Conservation (phyloP, 2,113 vertebrate species). For the Gavialis gangeticus region DNA sequence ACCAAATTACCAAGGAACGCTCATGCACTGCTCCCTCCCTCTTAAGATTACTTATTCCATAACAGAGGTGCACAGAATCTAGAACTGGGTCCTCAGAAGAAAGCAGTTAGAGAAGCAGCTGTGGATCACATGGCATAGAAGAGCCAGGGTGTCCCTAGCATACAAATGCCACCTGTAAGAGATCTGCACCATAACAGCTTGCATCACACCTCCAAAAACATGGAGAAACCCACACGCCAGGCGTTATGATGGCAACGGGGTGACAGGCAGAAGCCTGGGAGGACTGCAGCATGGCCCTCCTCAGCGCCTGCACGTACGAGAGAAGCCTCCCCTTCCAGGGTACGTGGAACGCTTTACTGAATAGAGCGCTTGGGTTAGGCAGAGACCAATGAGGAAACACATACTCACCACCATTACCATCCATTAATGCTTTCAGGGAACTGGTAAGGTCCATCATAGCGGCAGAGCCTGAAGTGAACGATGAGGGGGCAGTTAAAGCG, state of each 20-base stretch:
- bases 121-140: not conserved
- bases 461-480: constrained; percentile 81
- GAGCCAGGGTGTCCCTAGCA: constrained; percentile 45
- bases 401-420: constrained; percentile 85
- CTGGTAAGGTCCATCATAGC: constrained; percentile 86
- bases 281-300: constrained; percentile 27
- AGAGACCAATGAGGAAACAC: not conserved
- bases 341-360: not conserved
- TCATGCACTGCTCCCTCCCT: not conserved
- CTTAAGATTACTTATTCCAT: not conserved
- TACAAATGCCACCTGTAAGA: constrained; percentile 50
- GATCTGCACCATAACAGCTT: not conserved
- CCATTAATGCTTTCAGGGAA: constrained; percentile 87
- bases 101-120: fast-evolving
- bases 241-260: no score
- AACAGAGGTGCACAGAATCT: not conserved
- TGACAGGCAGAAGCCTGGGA: no score
- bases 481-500: constrained; percentile 82
- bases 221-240: constrained; percentile 9
- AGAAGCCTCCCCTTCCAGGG: not conserved
- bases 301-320: not conserved
- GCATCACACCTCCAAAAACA: constrained; percentile 48
- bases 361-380: not conserved
- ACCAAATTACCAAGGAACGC: not conserved
- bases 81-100: not conserved